Base-by-base conservation (phyloP, 2,888 invertebrate species). In the Colletes collaris region DNA sequence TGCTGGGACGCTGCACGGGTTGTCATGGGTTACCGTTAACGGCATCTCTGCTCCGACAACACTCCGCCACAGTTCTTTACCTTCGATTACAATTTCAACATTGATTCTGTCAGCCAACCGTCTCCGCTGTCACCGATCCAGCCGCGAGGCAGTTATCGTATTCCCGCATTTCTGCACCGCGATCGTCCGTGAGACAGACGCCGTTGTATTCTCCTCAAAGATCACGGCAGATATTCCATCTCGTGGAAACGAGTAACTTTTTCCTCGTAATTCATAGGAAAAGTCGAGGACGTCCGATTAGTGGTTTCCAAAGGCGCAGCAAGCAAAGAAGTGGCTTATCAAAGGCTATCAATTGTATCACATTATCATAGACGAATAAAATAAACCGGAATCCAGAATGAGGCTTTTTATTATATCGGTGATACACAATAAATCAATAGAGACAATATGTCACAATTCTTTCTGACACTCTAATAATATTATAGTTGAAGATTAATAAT, bases 1-100 rank as follows among this genome's bases (percentile, higher is more conserved):
- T 93, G 92, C 92, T 91, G 92, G 92, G 91, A 92, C 90, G 91
- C 91, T 86, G 90, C 81, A 66, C 81, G 84, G 86, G 93, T 93
- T 93, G 93, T 93, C 85, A 92, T 83, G 92, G 92, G 92, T 91
- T 91, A 93, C 92, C 90, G 91, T 93, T 92, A 92, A 92, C 92
- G 90, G 91, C 91, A 92, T 92, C 91, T 91, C 89, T 84, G 85
- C 81, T 77, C 67, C 74, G 27, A 63, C 76, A 56, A 70, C 74
- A 56, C 68, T 69, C 68, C 53, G 67, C 66, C 66, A 69, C 76
- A 58, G 74, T 80, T 85, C 80, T 81, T 80, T 79, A 77, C 76
- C 81, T 81, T 79, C 83, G 82, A 87, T 85, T 81, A 79, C 81
- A 73, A 80, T 82, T 87, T 79, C 83, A 80, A 85, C 79, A 77